Conservation (phyloP, 2,113 vertebrate species). For the Erythrolamprus reginae region DNA sequence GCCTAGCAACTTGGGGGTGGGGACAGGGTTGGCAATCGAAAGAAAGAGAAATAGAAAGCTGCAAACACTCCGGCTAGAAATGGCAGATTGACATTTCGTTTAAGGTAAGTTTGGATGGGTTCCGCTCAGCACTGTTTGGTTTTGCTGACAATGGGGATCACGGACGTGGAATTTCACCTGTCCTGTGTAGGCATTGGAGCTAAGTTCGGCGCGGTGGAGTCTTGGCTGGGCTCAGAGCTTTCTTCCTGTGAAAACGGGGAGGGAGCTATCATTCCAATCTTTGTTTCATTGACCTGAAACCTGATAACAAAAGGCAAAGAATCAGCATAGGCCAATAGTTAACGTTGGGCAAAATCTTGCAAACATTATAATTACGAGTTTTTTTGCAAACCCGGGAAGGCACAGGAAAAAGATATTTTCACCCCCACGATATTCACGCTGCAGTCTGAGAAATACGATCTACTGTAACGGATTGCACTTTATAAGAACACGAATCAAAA, state of each 20-base stretch:
- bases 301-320: slow-evolving; percentile 21
- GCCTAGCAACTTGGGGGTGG: slow-evolving; percentile 65
- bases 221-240: slow-evolving; percentile 7
- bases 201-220: slow-evolving; percentile 28
- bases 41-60: slow-evolving; percentile 62
- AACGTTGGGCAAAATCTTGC: neutral
- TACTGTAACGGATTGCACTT: neutral
- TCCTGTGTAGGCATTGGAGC: slow-evolving; percentile 32
- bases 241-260: slow-evolving; percentile 26
- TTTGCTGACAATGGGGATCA: slow-evolving; percentile 30
- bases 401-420: neutral
- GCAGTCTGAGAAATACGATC: neutral
- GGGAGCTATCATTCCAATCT: neutral
- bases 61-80: slow-evolving; percentile 40
- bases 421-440: slow-evolving; percentile 17
- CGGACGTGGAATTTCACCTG: slow-evolving; percentile 45
- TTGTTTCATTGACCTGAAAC: slow-evolving; percentile 1
- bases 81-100: slow-evolving; percentile 55
- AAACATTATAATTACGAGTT: slow-evolving; percentile 9
- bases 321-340: slow-evolving; percentile 1
- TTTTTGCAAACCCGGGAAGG: neutral
- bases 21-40: slow-evolving; percentile 39
- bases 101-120: slow-evolving; percentile 42
- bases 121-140: slow-evolving; percentile 26
- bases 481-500: neutral